phyloP scores from a whole-genome alignment of 2,113 vertebrate genomes.

The Sorex araneus region DNA sequence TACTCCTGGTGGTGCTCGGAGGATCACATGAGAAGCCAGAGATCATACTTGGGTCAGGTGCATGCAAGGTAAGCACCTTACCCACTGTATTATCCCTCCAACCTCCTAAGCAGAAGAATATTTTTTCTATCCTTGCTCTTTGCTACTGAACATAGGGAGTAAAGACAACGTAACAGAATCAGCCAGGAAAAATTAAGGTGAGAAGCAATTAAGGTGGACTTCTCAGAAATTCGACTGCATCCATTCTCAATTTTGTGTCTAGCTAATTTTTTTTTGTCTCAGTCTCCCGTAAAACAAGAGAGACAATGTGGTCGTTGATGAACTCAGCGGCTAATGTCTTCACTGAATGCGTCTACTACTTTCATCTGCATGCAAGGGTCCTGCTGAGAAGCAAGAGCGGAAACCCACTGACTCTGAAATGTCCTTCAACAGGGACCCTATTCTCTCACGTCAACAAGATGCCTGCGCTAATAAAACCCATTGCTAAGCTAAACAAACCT shows the following conservation, averaged over 20 bases:
- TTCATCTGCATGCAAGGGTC: conserved; percentile 30
- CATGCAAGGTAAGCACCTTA: too few relatives aligned
- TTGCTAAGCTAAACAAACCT: conserved; percentile 87
- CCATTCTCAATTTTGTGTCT: conserved; percentile 38
- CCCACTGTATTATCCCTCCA: too few relatives aligned
- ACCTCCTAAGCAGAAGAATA: too few relatives aligned
- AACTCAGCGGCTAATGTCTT: conserved; percentile 28
- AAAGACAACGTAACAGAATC: conserved; percentile 16
- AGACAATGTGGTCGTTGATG: conserved; percentile 5
- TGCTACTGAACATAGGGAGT: not conserved
- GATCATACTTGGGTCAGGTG: too few relatives aligned
- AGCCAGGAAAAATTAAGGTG: not conserved
- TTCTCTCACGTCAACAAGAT: conserved; percentile 82
- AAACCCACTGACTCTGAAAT: conserved; percentile 62
- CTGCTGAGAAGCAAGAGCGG: conserved; percentile 67
- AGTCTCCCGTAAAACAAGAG: conserved; percentile 29
- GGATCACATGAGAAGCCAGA: too few relatives aligned
- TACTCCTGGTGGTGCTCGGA: too few relatives aligned
- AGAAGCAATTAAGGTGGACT: conserved; percentile 5
- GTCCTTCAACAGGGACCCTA: conserved; percentile 77
- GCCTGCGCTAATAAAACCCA: conserved; percentile 85
- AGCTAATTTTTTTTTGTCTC: conserved; percentile 39
- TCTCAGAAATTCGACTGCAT: conserved; percentile 40
- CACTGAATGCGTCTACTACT: conserved; percentile 8
- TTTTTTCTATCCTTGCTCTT: not conserved